phyloP scores from a whole-genome alignment of 2,113 vertebrate species.

The Chaenocephalus aceratus region DNA sequence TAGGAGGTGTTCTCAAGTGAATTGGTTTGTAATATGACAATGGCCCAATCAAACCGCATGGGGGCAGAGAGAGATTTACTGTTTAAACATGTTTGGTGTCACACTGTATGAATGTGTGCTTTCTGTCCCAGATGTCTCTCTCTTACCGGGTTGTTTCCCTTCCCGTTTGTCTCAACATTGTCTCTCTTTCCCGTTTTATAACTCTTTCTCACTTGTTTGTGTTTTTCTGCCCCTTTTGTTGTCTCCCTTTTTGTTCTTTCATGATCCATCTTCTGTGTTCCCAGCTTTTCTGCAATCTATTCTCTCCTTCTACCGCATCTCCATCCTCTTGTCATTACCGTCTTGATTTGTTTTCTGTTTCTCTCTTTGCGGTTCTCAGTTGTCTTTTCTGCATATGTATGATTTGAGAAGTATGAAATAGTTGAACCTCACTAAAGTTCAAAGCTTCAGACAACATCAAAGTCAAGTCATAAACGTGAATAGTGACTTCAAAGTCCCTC shows the following conservation, averaged over 20 bases:
- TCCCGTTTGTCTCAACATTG: constrained; percentile 8
- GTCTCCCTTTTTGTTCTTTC: constrained; percentile 32
- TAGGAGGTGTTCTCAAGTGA: constrained; percentile 57
- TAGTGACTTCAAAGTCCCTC: constrained; percentile 44
- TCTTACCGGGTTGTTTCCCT: constrained; percentile 1
- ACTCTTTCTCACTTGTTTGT: constrained; percentile 37
- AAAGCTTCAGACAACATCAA: constrained; percentile 56
- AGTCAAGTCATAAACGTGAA: constrained; percentile 55
- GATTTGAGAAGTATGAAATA: constrained; percentile 53
- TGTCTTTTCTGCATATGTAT: constrained; percentile 37
- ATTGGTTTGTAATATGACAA: constrained; percentile 66
- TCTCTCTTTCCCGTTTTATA: constrained; percentile 23
- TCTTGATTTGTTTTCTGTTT: constrained; percentile 23
- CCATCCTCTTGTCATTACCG: constrained; percentile 12
- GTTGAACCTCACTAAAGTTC: constrained; percentile 51
- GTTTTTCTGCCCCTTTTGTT: constrained; percentile 21
- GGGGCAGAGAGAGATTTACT: constrained; percentile 23
- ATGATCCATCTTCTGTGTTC: background rate
- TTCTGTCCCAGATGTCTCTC: constrained; percentile 12
- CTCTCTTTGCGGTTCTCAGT: constrained; percentile 2
- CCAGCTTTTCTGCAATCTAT: constrained; percentile 16
- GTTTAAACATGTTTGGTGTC: constrained; percentile 27
- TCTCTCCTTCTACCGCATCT: constrained; percentile 4
- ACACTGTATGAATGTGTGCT: constrained; percentile 17
- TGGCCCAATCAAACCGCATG: constrained; percentile 49